Conservation (phyloP, 2,797 vertebrate genomes). For the Propithecus deckenii region DNA sequence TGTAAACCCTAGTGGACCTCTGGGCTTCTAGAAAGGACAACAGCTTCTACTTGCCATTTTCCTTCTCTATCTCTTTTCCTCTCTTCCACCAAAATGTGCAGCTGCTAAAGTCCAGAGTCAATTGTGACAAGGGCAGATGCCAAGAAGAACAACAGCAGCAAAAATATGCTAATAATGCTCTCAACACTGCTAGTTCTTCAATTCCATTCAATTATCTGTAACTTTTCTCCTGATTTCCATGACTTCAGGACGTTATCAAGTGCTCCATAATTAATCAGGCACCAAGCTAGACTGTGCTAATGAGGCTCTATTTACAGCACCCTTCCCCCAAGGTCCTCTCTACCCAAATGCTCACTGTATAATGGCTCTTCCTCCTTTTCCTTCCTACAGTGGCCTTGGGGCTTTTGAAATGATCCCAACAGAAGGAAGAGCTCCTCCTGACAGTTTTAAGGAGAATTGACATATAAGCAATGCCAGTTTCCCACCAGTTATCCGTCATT, state of each 20-base stretch:
- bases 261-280: constrained; percentile 86
- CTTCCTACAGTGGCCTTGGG: constrained; percentile 75
- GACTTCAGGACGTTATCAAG: constrained; percentile 83
- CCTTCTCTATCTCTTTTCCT: not conserved
- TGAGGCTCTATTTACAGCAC: constrained; percentile 78
- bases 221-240: constrained; percentile 82
- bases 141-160: constrained; percentile 63
- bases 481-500: constrained; percentile 76
- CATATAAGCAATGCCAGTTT: constrained; percentile 78
- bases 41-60: fast-evolving
- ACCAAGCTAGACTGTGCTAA: constrained; percentile 79
- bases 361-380: not conserved
- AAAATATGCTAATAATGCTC: constrained; percentile 58
- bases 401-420: constrained; percentile 80
- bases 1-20: not conserved
- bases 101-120: constrained; percentile 8
- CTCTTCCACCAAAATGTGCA: constrained; percentile 46
- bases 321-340: constrained; percentile 49
- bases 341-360: not conserved
- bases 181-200: constrained; percentile 67
- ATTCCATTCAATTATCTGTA: constrained; percentile 75
- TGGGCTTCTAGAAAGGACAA: not conserved
- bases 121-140: constrained; percentile 38
- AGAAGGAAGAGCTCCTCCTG: constrained; percentile 75
- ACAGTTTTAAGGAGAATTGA: constrained; percentile 80